Evolutionary conservation across 2,113 vertebrate genomes (phyloP), one percentile per base, ranked within the genome.

Genomic region (Syngnathoides biaculeatus): DNA sequence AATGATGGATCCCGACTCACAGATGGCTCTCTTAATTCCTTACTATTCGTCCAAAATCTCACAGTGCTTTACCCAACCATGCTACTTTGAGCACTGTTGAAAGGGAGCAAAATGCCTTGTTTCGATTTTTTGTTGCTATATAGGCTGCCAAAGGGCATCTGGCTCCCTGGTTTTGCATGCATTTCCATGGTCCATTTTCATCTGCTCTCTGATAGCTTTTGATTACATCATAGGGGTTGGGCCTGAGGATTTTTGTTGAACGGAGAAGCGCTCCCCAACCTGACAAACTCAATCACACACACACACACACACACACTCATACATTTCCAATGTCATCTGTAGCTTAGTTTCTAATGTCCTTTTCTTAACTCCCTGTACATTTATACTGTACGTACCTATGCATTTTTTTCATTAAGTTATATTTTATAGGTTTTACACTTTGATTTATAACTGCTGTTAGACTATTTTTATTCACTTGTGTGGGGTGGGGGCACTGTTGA

Each of bases 331-430:
- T 52, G 52, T 74, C n/a, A 74, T 68, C 13, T 64, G 79, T 75
- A 73, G 48, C 20, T 8, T 52, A n/a, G 20, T 22, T 22, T 52
- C 73, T 82, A 82, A 84, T 79, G 48, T 68, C 70, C 62, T 66
- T 64, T 78, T 77, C 65, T 61, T 75, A 73, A 57, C 24, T 8
- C 55, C 24, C 9, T 6, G 14, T 14, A 57, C 6, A 35, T 57
- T 8, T 8, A 77, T 75, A 62, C 30, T 35, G 30, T 71, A 62
- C 75, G 70, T 80, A 73, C 71, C 71, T 84, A 67, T 81, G 64
- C 84, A 75, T 67, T 72, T 77, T 67, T 78, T 11, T 12, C 20
- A 77, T 77, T 83, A 83, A 88, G 73, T 90, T 89, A 84, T 85
- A 82, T 78, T 86, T 85, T 67, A 59, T 39, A 50, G 67, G 57